Evolutionary conservation across 2,113 vertebrate genomes (phyloP).

Genomic region (Nycticorax nycticorax): DNA sequence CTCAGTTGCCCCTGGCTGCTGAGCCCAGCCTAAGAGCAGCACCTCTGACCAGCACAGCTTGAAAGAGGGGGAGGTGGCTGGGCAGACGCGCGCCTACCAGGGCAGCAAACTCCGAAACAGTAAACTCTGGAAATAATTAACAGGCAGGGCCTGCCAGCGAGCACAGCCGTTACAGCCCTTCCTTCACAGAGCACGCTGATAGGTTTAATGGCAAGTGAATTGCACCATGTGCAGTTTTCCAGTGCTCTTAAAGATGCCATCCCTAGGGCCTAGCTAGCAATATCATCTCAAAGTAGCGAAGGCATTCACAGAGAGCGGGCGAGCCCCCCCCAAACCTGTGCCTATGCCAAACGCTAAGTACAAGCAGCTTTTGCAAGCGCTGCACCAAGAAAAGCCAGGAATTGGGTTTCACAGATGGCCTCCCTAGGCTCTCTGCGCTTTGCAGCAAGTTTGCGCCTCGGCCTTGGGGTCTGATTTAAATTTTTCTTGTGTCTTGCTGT

Average conservation of each 20-base stretch:
- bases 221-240: background rate
- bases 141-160: background rate
- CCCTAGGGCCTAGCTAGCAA: background rate
- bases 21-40: background rate
- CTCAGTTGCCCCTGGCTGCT: background rate
- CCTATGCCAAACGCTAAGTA: background rate
- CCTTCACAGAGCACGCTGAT: background rate
- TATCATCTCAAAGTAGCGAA: background rate
- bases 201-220: background rate
- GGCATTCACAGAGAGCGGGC: background rate
- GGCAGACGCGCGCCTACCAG: fast-evolving
- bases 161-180: fast-evolving
- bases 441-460: background rate
- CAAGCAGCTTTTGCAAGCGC: background rate
- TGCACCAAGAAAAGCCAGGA: background rate
- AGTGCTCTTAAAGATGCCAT: background rate
- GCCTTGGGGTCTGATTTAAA: background rate
- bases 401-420: background rate
- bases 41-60: background rate
- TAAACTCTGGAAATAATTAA: conserved; percentile 49
- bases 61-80: background rate
- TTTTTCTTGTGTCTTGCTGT: background rate
- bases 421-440: background rate
- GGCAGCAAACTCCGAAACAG: background rate
- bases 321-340: background rate